Evolutionary conservation across 1,140 invertebrate genomes (phyloP).

Genomic region (Psilanteris sp.): DNA sequence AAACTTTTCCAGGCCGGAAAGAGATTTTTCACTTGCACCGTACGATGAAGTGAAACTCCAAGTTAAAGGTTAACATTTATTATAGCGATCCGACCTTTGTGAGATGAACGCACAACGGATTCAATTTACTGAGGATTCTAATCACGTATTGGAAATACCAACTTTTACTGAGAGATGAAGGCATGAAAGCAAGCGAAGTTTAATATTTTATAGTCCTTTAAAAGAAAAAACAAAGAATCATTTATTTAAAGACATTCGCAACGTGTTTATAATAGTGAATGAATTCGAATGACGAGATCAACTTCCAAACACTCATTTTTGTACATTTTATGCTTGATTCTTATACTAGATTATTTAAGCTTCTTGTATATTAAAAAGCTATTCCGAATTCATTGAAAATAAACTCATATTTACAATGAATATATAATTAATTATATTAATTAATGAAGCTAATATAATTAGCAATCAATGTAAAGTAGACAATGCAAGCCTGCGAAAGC

Average conservation of each 20-base stretch:
- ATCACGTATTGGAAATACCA: slow-evolving; percentile 33
- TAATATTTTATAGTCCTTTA: slow-evolving; percentile 11
- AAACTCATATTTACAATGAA: too few relatives aligned
- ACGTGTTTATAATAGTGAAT: too few relatives aligned
- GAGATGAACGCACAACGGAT: slow-evolving; percentile 3
- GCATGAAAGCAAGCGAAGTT: background rate
- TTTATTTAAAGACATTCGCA: slow-evolving; percentile 1
- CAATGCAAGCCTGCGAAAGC: too few relatives aligned
- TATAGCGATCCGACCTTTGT: slow-evolving; percentile 24
- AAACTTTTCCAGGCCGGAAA: slow-evolving; percentile 24
- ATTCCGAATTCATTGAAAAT: too few relatives aligned
- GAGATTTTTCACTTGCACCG: slow-evolving; percentile 36
- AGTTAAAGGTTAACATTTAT: slow-evolving; percentile 52
- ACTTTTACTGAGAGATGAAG: background rate
- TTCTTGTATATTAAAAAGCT: too few relatives aligned
- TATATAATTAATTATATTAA: too few relatives aligned
- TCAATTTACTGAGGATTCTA: slow-evolving; percentile 25
- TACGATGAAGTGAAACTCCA: slow-evolving; percentile 11
- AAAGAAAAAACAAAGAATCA: background rate
- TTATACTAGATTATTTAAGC: too few relatives aligned
- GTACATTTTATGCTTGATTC: too few relatives aligned
- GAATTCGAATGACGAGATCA: too few relatives aligned
- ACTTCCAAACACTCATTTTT: too few relatives aligned
- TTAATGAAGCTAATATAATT: too few relatives aligned
- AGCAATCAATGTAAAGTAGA: too few relatives aligned